Evolutionary conservation across 37 sponge, comb jelly and placozoan genomes (phyloP), one percentile per base, ranked within the genome.

Genomic region (Mnemiopsis leidyi): DNA sequence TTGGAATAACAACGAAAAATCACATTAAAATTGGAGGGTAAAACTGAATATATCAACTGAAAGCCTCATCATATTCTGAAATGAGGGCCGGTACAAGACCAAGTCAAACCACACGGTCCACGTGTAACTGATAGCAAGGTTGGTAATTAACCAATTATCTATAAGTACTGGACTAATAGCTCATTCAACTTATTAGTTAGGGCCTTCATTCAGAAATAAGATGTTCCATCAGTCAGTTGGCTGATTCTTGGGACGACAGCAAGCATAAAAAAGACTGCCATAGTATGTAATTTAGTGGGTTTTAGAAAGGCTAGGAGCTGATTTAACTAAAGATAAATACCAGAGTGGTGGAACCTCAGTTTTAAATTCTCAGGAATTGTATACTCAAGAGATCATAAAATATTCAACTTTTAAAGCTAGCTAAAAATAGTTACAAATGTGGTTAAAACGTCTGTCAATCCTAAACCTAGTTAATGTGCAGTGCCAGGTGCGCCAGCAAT

Each of bases 351-450:
- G 9, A 18, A 48, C 13, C 61, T 48, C 61, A 48, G 61, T 48
- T 48, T 48, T 48, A 48, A 48, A 48, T 48, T 48, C 61, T 48
- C 61, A 48, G 61, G 61, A 48, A 48, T 48, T 48, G 61, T 48
- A 48, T 48, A 48, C 61, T 48, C 61, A 48, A 48, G 61, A 48
- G 61, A 48, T 48, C 61, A 48, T 48, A 48, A 48, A 48, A 48
- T 48, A 48, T 48, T 48, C 61, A 48, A 69, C 29, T 77, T 34
- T 77, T 77, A 34, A 77, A 77, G 79, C 79, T 77, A 77, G 79
- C 79, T 77, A 77, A 77, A 77, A 77, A 77, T 77, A 77, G 79
- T 77, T 77, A 77, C 79, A 77, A 77, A 77, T 77, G 36, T 16
- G 79, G 32, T 77, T 77, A 77, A 77, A 77, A 77, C 36, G 79